Conservation (phyloP, 2,113 vertebrate species). For the Arenaria interpres region DNA sequence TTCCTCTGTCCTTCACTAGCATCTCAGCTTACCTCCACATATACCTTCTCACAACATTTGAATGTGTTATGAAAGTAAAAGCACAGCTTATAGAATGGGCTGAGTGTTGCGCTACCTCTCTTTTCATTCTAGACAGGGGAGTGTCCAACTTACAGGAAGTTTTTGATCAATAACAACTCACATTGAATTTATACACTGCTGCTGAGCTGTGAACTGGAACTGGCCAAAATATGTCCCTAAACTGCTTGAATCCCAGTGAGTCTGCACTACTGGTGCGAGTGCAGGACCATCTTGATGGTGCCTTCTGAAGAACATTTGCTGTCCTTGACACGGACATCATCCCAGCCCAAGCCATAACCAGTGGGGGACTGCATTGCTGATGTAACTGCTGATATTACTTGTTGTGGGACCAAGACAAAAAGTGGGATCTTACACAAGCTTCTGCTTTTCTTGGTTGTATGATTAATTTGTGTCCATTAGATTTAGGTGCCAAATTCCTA, state of each 20-base stretch:
- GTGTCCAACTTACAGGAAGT: background rate
- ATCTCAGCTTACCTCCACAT: background rate
- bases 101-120: background rate
- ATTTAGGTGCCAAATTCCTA: background rate
- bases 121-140: background rate
- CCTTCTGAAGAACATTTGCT: background rate
- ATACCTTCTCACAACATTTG: background rate
- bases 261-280: accelerated
- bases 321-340: background rate
- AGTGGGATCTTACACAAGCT: background rate
- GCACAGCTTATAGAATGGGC: background rate
- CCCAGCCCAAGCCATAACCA: background rate
- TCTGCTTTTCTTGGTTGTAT: background rate
- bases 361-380: background rate
- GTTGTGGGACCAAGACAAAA: background rate
- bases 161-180: background rate
- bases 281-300: background rate
- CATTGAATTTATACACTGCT: background rate
- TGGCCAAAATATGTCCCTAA: background rate
- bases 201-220: background rate
- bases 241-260: background rate
- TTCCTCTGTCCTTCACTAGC: constrained; percentile 37
- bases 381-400: background rate
- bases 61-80: background rate
- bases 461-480: background rate